Base-by-base conservation (phyloP, 2,113 vertebrate species). In the Xiphias gladius region DNA sequence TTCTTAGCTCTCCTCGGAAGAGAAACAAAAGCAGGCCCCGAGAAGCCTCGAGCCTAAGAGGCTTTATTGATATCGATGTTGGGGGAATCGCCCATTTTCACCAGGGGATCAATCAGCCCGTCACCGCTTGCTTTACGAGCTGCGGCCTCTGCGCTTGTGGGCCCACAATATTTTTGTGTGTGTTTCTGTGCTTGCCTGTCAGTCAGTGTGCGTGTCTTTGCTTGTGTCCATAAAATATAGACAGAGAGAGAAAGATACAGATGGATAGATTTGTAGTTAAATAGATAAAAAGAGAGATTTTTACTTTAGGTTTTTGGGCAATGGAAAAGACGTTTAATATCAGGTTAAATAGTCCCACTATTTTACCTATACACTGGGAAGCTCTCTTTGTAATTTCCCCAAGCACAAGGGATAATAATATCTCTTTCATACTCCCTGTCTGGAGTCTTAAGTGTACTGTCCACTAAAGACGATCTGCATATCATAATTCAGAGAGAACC, bases 1-100 rank as follows among this genome's bases (percentile, higher is more conserved):
- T 95, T 93, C 91, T 92, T 92, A 82, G 93, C 93, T 94, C 94
- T 93, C 92, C 91, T 94, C 90, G 46, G 93, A 94, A 94, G 93
- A 93, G 94, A 95, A 96, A 96, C 95, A 96, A 96, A 95, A 93
- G 93, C 92, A 90, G 94, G 91, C 82, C 91, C 92, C 84, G 92
- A 86, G 93, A 94, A 94, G 92, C 94, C 92, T 94, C 89, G 30
- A 94, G 94, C 94, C 92, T 93, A 90, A 92, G 89, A 94, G 93
- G 86, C 90, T 94, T 94, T 96, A 95, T 95, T 95, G 94, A 95
- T 95, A 96, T 96, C 92, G 94, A 95, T 95, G 94, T 89, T 86
- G 89, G 90, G 88, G 91, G 92, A 93, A 94, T 94, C 93, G 92
- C 92, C 94, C 93, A 94, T 95, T 94, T 96, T 95, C 94, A 91